phyloP scores from a whole-genome alignment of 2,113 vertebrate species.

The Scytalopus superciliaris region DNA sequence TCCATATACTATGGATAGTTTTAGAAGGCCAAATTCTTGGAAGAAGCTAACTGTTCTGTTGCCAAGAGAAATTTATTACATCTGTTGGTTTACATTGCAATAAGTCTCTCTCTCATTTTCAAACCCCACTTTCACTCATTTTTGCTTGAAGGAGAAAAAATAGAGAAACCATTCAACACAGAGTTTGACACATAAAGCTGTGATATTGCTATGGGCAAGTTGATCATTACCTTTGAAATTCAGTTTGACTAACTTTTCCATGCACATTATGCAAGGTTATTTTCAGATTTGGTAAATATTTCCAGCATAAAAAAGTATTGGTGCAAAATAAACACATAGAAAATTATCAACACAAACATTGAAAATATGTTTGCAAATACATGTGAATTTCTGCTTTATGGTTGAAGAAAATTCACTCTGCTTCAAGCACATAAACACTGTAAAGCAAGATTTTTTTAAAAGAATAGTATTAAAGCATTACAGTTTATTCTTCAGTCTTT shows the following conservation, averaged over 20 bases:
- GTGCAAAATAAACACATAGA: background rate
- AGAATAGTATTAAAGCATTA: background rate
- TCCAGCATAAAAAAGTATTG: background rate
- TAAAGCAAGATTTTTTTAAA: background rate
- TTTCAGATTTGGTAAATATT: background rate
- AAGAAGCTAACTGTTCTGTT: background rate
- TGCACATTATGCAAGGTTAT: background rate
- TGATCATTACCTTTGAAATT: background rate
- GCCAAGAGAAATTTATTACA: background rate
- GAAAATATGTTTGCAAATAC: background rate
- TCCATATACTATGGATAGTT: background rate
- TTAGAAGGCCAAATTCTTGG: background rate
- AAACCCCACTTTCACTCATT: background rate
- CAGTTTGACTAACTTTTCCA: background rate
- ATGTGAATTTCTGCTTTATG: background rate
- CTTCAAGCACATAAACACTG: background rate
- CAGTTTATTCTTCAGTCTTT: background rate
- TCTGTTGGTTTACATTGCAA: background rate
- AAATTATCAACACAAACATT: background rate
- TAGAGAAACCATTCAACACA: background rate
- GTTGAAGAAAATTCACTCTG: background rate
- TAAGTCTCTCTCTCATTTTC: background rate
- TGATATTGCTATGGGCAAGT: background rate
- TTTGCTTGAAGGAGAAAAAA: background rate
- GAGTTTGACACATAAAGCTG: background rate